Percentiles rank a stretch among this genome's conserved stretches.
Conservation (phyloP, 2,797 vertebrate species). For the Sphenopsis melanotis region DNA sequence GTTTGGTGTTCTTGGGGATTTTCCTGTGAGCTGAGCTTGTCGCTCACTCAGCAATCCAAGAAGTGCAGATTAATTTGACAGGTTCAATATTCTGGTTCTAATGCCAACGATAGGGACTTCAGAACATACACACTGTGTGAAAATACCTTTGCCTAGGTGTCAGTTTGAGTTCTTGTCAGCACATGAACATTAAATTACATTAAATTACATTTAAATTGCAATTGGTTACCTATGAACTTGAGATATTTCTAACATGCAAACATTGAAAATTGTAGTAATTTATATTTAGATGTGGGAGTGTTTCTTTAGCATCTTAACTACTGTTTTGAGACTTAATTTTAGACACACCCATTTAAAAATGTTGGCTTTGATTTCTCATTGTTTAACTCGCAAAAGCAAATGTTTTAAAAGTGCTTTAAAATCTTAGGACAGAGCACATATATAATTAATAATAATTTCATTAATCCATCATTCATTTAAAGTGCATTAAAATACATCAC, state of each 20-base stretch:
- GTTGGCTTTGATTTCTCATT: constrained; percentile 3
- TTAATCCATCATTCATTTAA: neutral
- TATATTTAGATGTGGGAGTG: constrained; percentile 49
- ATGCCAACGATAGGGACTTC: neutral
- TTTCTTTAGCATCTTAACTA: constrained; percentile 28
- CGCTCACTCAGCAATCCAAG: neutral
- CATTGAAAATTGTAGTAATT: neutral
- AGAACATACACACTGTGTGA: neutral
- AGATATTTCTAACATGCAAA: neutral
- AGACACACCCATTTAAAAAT: constrained; percentile 17
- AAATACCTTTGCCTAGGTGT: neutral
- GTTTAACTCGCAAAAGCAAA: neutral
- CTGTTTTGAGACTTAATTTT: neutral
- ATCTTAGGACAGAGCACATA: neutral
- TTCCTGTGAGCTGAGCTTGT: neutral
- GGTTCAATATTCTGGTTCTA: neutral
- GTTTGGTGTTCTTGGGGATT: neutral
- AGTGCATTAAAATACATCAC: neutral
- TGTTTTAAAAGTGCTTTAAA: neutral
- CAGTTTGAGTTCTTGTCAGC: neutral
- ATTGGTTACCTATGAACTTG: neutral
- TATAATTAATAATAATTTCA: neutral
- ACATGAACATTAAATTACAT: neutral
- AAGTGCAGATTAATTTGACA: neutral
- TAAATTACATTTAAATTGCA: constrained; percentile 1